Evolutionary conservation across 2,113 vertebrate species (phyloP).

Genomic region (Albula goreensis): DNA sequence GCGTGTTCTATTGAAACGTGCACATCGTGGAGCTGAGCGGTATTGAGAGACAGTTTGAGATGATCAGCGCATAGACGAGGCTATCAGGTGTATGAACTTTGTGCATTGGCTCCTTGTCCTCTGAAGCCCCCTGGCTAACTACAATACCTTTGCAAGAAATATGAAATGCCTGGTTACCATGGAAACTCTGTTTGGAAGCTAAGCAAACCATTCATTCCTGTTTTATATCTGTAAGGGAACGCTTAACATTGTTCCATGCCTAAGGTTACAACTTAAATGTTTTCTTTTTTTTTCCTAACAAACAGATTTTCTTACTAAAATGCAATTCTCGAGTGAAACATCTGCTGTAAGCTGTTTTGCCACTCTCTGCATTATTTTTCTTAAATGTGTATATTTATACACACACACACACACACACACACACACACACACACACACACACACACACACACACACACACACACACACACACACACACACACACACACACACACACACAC

Average conservation of each 20-base stretch:
- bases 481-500: too few relatives aligned
- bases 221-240: constrained; percentile 62
- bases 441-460: too few relatives aligned
- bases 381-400: too few relatives aligned
- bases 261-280: constrained; percentile 66
- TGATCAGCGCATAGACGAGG: background rate
- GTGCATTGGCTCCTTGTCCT: background rate
- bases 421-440: too few relatives aligned
- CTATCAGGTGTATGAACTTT: background rate
- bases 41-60: background rate
- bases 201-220: constrained; percentile 66
- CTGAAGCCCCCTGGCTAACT: constrained; percentile 12
- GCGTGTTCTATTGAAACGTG: too few relatives aligned
- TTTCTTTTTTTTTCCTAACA: constrained; percentile 24
- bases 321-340: background rate
- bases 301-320: background rate
- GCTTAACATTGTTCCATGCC: constrained; percentile 67
- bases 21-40: background rate
- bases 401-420: too few relatives aligned
- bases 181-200: constrained; percentile 68
- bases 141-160: constrained; percentile 44
- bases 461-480: too few relatives aligned
- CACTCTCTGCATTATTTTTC: background rate
- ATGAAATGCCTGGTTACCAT: constrained; percentile 66
- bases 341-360: background rate